phyloP scores from a whole-genome alignment of 2,797 vertebrate species.

The Hippoglossus hippoglossus region DNA sequence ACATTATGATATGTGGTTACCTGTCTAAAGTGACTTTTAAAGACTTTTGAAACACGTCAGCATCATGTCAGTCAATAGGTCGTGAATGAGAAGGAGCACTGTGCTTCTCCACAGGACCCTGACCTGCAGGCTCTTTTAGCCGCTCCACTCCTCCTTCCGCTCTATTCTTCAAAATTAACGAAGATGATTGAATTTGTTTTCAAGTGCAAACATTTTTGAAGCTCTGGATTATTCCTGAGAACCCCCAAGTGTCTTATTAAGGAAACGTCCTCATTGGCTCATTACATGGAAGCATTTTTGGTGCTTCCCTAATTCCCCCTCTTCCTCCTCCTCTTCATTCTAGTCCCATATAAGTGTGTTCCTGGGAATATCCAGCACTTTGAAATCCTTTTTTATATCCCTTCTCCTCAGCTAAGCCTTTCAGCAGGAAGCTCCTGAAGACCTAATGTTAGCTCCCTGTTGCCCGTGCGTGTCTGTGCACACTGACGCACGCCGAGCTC shows the following conservation, averaged over 20 bases:
- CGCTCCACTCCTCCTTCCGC: no score
- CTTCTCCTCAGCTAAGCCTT: constrained; percentile 31
- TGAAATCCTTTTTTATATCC: constrained; percentile 52
- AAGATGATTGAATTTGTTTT: background rate
- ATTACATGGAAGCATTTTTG: constrained; percentile 18
- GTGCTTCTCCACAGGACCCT: no score
- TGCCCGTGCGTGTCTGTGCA: constrained; percentile 27
- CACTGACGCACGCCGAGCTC: constrained; percentile 8
- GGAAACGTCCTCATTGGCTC: constrained; percentile 4
- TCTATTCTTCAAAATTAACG: no score
- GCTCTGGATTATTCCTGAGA: no score
- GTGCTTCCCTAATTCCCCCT: constrained; percentile 32
- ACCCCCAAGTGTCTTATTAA: background rate
- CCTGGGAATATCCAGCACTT: constrained; percentile 38
- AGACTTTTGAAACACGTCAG: no score
- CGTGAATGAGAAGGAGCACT: no score
- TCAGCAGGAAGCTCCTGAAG: constrained; percentile 29
- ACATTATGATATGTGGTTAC: no score
- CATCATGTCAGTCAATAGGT: no score
- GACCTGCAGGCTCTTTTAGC: no score
- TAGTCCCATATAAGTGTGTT: constrained; percentile 30
- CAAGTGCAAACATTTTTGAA: background rate
- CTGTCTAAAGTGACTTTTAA: no score
- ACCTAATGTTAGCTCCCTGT: constrained; percentile 32
- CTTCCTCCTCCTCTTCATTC: constrained; percentile 31